phyloP scores from a whole-genome alignment of 2,113 vertebrate species.

The Urocolius indicus region DNA sequence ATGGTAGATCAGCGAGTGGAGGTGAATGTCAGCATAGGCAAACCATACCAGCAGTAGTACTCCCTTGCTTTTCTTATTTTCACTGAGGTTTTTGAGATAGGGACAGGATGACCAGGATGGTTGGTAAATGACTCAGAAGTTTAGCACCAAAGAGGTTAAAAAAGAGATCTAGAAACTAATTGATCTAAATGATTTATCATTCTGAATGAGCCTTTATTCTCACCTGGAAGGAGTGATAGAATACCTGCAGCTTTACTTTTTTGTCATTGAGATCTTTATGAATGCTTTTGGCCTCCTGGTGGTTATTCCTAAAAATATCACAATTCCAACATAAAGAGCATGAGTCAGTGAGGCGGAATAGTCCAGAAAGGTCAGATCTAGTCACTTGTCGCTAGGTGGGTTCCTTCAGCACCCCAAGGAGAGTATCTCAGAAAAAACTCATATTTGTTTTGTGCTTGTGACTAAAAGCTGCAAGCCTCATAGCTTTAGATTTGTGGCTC shows the following conservation, averaged over 20 bases:
- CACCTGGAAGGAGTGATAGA: neutral
- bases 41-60: neutral
- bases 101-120: neutral
- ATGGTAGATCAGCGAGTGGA: neutral
- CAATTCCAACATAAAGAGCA: neutral
- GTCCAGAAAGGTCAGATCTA: neutral
- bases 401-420: neutral
- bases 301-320: neutral
- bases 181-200: neutral
- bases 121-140: neutral
- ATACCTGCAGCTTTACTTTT: neutral
- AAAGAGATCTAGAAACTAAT: neutral
- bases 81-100: neutral
- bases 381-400: neutral
- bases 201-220: neutral
- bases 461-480: neutral
- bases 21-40: neutral
- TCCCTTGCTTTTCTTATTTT: neutral
- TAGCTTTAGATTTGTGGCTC: neutral
- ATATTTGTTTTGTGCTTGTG: neutral
- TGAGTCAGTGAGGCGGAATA: neutral
- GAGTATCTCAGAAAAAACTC: neutral
- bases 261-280: neutral
- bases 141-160: neutral
- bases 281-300: neutral